Conservation (phyloP, 2,888 invertebrate species). For the Eristalis intricaria region DNA sequence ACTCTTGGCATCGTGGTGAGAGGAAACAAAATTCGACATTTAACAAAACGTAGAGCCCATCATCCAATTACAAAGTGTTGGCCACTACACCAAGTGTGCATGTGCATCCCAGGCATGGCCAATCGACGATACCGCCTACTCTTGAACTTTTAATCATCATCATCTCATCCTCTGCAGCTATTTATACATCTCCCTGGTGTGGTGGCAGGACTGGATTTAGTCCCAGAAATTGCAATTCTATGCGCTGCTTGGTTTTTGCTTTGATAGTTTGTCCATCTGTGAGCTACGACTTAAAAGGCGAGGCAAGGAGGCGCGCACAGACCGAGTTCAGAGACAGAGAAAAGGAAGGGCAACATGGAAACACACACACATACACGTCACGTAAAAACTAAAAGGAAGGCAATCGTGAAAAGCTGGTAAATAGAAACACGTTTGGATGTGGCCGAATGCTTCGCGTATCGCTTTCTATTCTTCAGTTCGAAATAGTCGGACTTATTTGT, state of each 20-base stretch:
- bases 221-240: constrained; percentile 57
- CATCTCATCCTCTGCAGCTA: constrained; percentile 64
- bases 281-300: neutral
- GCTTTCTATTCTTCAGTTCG: constrained; percentile 58
- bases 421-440: constrained; percentile 65
- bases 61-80: neutral
- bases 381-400: constrained; percentile 60
- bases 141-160: constrained; percentile 70
- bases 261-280: constrained; percentile 57
- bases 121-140: constrained; percentile 58
- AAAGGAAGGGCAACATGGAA: neutral
- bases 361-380: neutral
- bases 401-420: constrained; percentile 69
- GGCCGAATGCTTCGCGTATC: constrained; percentile 55
- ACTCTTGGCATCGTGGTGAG: neutral
- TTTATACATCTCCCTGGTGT: constrained; percentile 33
- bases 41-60: neutral
- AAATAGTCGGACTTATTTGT: neutral
- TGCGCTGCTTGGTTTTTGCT: neutral
- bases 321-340: neutral
- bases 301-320: constrained; percentile 22
- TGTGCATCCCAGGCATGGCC: constrained; percentile 24
- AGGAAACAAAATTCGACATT: neutral
- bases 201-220: constrained; percentile 5
- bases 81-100: neutral